phyloP scores from a whole-genome alignment of 1,140 invertebrate species.

The Heliothis subflexa region DNA sequence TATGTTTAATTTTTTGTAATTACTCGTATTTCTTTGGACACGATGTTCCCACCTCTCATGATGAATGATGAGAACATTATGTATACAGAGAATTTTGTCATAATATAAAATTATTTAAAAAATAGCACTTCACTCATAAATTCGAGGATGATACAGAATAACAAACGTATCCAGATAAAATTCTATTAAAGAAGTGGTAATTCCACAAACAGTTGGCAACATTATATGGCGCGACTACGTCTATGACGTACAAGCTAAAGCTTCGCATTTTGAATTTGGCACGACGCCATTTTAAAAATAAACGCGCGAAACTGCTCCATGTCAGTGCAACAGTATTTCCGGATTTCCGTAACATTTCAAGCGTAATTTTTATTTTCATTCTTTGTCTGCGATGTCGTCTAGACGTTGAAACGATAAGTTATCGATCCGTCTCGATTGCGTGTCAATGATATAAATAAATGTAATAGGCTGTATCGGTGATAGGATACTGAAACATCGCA shows the following conservation, averaged over 20 bases:
- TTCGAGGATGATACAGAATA: neutral
- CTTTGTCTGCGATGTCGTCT: slow-evolving; percentile 3
- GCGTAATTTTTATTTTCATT: slow-evolving; percentile 22
- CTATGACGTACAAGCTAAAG: slow-evolving; percentile 56
- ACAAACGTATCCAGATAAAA: neutral
- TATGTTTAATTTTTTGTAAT: neutral
- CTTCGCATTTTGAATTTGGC: slow-evolving; percentile 57
- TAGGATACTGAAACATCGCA: no score
- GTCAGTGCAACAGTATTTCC: slow-evolving; percentile 51
- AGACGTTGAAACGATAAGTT: slow-evolving; percentile 4
- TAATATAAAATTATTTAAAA: neutral
- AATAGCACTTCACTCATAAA: no score
- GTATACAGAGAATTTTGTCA: no score
- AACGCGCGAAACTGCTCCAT: slow-evolving; percentile 53
- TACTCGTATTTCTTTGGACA: neutral
- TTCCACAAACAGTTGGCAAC: slow-evolving; percentile 31
- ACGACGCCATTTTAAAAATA: slow-evolving; percentile 73
- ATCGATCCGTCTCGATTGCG: neutral
- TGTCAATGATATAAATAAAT: neutral
- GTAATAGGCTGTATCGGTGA: neutral
- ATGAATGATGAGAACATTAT: no score
- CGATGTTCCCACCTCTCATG: neutral
- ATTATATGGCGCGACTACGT: slow-evolving; percentile 50
- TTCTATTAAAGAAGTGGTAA: neutral
- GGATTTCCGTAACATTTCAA: slow-evolving; percentile 35